Percentiles rank a stretch among this genome's conserved stretches.
Evolutionary conservation across 1,140 invertebrate genomes (phyloP).

Genomic region (Coenobita brevimanus): DNA sequence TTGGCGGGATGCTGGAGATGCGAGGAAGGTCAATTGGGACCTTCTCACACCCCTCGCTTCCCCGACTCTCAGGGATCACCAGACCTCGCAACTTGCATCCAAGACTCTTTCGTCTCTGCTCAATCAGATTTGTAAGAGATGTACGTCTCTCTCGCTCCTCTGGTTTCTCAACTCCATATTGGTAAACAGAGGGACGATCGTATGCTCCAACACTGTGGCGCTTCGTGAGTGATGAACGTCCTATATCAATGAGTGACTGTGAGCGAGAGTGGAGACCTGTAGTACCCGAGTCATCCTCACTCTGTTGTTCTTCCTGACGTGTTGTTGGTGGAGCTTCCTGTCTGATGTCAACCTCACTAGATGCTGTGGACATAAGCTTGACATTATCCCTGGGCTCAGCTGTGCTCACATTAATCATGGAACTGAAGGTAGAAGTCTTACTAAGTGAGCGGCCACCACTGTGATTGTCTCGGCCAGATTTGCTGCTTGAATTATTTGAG

Average conservation of each 20-base stretch:
- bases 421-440: slow-evolving; percentile 62
- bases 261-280: slow-evolving; percentile 73
- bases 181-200: slow-evolving; percentile 70
- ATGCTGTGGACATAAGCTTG: slow-evolving; percentile 54
- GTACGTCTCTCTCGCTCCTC: slow-evolving; percentile 66
- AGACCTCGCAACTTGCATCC: slow-evolving; percentile 85
- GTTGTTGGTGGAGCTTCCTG: slow-evolving; percentile 37
- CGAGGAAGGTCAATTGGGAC: slow-evolving; percentile 83
- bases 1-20: slow-evolving; percentile 81
- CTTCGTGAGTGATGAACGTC: slow-evolving; percentile 71
- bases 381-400: slow-evolving; percentile 49
- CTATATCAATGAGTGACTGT: slow-evolving; percentile 75
- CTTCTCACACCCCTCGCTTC: slow-evolving; percentile 57
- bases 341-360: slow-evolving; percentile 63
- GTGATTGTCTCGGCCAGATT: slow-evolving; percentile 45
- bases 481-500: slow-evolving; percentile 16
- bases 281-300: slow-evolving; percentile 17
- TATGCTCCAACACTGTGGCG: slow-evolving; percentile 73
- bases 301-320: slow-evolving; percentile 37
- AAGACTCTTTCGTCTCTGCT: slow-evolving; percentile 85
- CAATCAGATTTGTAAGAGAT: slow-evolving; percentile 78
- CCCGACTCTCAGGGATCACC: slow-evolving; percentile 83
- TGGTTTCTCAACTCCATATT: slow-evolving; percentile 67
- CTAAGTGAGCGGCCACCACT: slow-evolving; percentile 47
- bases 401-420: slow-evolving; percentile 69